Evolutionary conservation across 1,140 invertebrate genomes (phyloP), one percentile per base, ranked within the genome.

Genomic region (Papilio dardanus): DNA sequence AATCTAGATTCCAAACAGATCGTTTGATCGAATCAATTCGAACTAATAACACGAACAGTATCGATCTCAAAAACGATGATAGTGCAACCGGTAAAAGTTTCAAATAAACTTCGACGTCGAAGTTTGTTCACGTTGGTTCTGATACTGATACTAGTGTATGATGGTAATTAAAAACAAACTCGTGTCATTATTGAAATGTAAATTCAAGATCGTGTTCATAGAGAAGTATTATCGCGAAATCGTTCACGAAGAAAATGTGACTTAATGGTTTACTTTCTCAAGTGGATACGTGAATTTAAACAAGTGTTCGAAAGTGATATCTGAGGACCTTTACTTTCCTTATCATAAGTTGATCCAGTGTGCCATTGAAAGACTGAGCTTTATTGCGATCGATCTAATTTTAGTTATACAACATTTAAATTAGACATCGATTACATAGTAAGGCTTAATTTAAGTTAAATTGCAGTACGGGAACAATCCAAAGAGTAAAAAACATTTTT

Each of bases 101-200:
- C 85, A 67, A 92, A 89, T 86, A 81, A 85, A 79, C 82, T 86
- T 77, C 90, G 86, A 21, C 84, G 86, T 19, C 84, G 86, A 77
- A 85, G 84, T 87, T 83, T 89, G 24, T 83, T 88, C 65, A 83
- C 90, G 76, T 89, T 86, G 67, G 88, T 92, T 83, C 87, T 81
- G 28, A 81, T 93, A 81, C 85, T 93, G 79, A 92, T 93, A 83
- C 86, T 93, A 67, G 81, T 92, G 76, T 93, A 93, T 82, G 90
- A 93, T 85, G 84, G 85, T 79, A 90, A 92, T 87, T 89, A 87
- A 74, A 79, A 68, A 28, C 68, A 74, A 73, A 66, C 46, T 65
- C 68, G 71, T 74, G 62, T 71, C 58, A 33, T 74, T 71, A 68
- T 58, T 58, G 42, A 76, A 71, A 58, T 75, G 79, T 73, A 78